A percentile compares a stretch with the other conserved stretches of the same genome.
These are phyloP conservation scores for Dysdera silvatica DNA, from an alignment of 1,140 invertebrate species.

Conservation along the genomic window DNA sequence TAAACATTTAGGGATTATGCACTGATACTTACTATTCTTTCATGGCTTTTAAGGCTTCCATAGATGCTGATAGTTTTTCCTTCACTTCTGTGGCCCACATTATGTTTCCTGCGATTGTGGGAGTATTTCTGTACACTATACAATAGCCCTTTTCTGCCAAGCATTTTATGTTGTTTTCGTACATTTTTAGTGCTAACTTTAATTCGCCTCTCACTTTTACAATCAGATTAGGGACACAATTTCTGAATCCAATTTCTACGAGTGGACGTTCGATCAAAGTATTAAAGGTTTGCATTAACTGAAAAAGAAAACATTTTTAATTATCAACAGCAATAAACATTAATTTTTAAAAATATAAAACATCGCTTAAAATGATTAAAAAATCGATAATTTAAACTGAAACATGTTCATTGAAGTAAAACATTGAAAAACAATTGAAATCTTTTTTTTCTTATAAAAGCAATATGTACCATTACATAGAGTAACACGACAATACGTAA, in stretches of 20 bases:
- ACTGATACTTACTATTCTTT: slow-evolving; percentile 7
- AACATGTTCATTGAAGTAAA: no score
- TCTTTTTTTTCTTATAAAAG: no score
- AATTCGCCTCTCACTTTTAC: not conserved
- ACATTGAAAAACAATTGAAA: no score
- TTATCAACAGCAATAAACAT: no score
- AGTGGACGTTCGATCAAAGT: not conserved
- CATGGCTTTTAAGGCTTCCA: not conserved
- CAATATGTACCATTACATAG: no score
- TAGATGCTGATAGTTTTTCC: not conserved
- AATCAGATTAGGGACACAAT: not conserved
- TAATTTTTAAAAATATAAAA: no score
- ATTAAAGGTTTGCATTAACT: not conserved
- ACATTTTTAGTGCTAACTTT: not conserved
- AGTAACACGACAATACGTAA: no score
- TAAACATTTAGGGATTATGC: no score
- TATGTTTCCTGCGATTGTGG: slow-evolving; percentile 2
- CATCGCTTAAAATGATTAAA: no score
- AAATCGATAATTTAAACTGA: no score
- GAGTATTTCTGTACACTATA: slow-evolving; percentile 13
- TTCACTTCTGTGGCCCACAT: slow-evolving; percentile 9
- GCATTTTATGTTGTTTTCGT: not conserved
- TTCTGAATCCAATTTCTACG: slow-evolving; percentile 4
- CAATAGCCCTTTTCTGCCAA: not conserved
- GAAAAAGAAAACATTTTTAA: no score